Base-by-base conservation (phyloP, 2,113 vertebrate species). In the Actenoides lindsayi region DNA sequence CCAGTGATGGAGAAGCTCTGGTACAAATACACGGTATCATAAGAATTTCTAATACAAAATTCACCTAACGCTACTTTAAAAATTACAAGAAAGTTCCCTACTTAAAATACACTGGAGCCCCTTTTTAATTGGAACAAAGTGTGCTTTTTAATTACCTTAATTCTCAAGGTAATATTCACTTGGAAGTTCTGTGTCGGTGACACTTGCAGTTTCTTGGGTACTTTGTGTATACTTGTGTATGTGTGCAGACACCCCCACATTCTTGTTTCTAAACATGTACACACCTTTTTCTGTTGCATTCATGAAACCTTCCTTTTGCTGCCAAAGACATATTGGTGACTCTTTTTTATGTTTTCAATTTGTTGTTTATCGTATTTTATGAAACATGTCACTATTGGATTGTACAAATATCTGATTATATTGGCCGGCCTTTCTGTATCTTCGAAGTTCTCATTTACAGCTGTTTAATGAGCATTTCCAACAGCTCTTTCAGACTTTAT, bases 131-230 rank as follows among this genome's bases (percentile, higher is more conserved):
- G 1, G 70, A 85, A 28, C 41, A 44, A 60, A 46, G 9, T 11
- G 9, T 92, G 57, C 76, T 89, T 89, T 67, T 77, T 71, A 73
- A 82, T 85, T 77, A 67, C 76, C 35, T 68, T 82, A 28, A 44
- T 77, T 94, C 57, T 56, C 28, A 23, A 77, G 75, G 8, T 53
- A 42, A 41, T 50, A 41, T 1, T 76, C 46, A 15, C 57, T 44
- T 56, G 41, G 28, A 44, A 20, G 15, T 89, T 80, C 31, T 24
- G 6, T 76, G 20, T 81, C 41, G 16, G 28, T 50, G 31, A 62
- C 31, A 12, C n/a, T 51, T 15, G 31, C 30, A 13, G 37, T 24
- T 75, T 46, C 56, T 59, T 70, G 50, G 30, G 54, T 13, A 16
- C 11, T 24, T 10, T 2, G 17, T 15, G 42, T 53, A 1, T 27